Base-by-base conservation (phyloP, 2,113 vertebrate species). In the Argyrosomus japonicus region DNA sequence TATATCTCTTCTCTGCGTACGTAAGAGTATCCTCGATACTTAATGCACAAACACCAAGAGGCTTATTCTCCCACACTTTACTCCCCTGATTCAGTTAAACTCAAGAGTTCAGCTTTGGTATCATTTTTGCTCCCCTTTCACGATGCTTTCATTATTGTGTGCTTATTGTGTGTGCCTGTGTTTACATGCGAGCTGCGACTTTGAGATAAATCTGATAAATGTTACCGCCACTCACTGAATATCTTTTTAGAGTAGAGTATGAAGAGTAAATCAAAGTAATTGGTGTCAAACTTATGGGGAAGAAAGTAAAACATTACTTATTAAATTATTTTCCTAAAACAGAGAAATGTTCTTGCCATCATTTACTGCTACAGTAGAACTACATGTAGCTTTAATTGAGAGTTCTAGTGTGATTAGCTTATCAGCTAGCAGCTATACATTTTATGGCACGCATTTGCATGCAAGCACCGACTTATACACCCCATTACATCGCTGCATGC, bases 21-120 rank as follows among this genome's bases (percentile, higher is more conserved):
- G 61, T 27, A n/a, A 82, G 29, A 50, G 21, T 32, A 68, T n/a
- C 45, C 36, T 61, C 2, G 2, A 53, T 77, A 27, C 69, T 53
- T 67, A 65, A 57, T 61, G 45, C 53, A 75, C 58, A 85, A 79
- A 77, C 56, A 68, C 2, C 18, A 17, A 18, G 29, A 78, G 69
- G 48, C 68, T 62, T 68, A 65, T 74, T 78, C 48, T 25, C 40
- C 3, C 47, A 58, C 67, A 51, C 68, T 50, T 48, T 40, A 13
- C 62, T 25, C 4, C 18, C n/a, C 14, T 23, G 14, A 71, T 50
- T 56, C 47, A 56, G 32, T 74, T 71, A 21, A 29, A 75, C 19
- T 60, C 47, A 36, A 71, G 29, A 53, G 19, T 65, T 79, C 67
- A 50, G 43, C 53, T 79, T 62, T 25, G 18, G 18, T 57, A 0